These are phyloP conservation scores for Sweltsa coloradensis DNA, from an alignment of 1,140 invertebrate species.

Conservation along the genomic window DNA sequence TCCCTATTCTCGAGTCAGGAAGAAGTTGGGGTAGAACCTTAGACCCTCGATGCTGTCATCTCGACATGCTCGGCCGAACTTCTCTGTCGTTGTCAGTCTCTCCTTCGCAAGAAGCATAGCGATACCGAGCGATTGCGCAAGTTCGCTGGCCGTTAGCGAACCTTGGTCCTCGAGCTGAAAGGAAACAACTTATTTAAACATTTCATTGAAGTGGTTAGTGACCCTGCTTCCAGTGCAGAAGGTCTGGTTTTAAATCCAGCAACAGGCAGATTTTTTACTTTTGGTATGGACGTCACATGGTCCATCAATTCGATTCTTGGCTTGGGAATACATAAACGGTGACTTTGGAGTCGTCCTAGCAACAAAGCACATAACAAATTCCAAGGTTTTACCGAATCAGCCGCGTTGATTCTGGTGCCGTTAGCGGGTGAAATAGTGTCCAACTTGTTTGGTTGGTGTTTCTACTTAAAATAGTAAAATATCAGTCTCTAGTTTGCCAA, in stretches of 20 bases:
- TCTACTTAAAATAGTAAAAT: too few relatives aligned
- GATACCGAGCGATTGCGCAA: constrained; percentile 67
- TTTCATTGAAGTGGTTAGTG: constrained; percentile 1
- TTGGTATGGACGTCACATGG: neutral
- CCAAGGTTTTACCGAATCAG: too few relatives aligned
- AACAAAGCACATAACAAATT: too few relatives aligned
- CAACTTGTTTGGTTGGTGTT: too few relatives aligned
- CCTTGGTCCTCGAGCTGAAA: constrained; percentile 59
- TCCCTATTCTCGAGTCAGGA: too few relatives aligned
- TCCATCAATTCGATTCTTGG: neutral
- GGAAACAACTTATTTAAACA: constrained; percentile 17
- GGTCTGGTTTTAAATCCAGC: neutral
- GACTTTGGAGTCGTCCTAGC: neutral
- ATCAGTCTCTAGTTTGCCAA: too few relatives aligned
- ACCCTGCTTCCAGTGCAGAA: neutral
- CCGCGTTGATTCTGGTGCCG: too few relatives aligned
- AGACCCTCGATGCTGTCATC: constrained; percentile 91
- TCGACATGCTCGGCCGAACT: constrained; percentile 70
- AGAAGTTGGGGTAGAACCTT: constrained; percentile 82
- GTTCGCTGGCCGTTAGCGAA: constrained; percentile 70
- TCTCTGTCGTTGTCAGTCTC: constrained; percentile 70
- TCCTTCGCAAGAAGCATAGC: constrained; percentile 84
- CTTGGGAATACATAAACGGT: neutral
- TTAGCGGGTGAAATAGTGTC: too few relatives aligned
- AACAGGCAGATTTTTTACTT: neutral